These are phyloP conservation scores for Onthophagus taurus DNA, from an alignment of 1,140 invertebrate species.

Conservation along the genomic window DNA sequence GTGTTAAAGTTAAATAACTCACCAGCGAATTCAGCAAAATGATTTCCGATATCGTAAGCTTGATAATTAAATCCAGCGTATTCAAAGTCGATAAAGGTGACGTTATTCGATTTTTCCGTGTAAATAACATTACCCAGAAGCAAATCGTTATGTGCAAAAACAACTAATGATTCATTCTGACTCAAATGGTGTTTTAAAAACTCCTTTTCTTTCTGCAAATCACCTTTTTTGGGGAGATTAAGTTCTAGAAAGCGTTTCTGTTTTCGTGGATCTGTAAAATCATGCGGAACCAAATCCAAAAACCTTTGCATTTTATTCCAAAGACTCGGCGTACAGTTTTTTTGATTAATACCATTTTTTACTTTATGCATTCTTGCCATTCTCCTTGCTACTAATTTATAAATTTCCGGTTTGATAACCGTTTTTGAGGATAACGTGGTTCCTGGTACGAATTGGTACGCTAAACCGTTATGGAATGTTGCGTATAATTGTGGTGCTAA, in stretches of 20 bases:
- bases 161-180: slow-evolving; percentile 64
- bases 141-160: slow-evolving; percentile 97
- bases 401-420: slow-evolving; percentile 61
- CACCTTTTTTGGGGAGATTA: slow-evolving; percentile 33
- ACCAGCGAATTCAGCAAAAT: slow-evolving; percentile 97
- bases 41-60: slow-evolving; percentile 94
- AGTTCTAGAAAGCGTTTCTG: slow-evolving; percentile 43
- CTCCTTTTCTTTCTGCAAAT: slow-evolving; percentile 60
- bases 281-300: slow-evolving; percentile 58
- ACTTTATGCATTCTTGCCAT: slow-evolving; percentile 76
- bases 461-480: slow-evolving; percentile 88
- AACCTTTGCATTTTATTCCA: slow-evolving; percentile 70
- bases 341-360: slow-evolving; percentile 29
- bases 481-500: slow-evolving; percentile 81
- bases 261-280: slow-evolving; percentile 50
- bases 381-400: slow-evolving; percentile 61
- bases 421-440: slow-evolving; percentile 60
- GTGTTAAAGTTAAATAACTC: slow-evolving; percentile 33
- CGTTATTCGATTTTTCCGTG: slow-evolving; percentile 55
- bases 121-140: slow-evolving; percentile 89
- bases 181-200: slow-evolving; percentile 56
- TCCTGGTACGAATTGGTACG: slow-evolving; percentile 86
- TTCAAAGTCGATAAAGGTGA: slow-evolving; percentile 97
- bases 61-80: slow-evolving; percentile 92
- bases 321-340: slow-evolving; percentile 48